Percentiles rank a stretch among this genome's conserved stretches.
Evolutionary conservation across 2,888 invertebrate genomes (phyloP).

Genomic region (Oscheius onirici): DNA sequence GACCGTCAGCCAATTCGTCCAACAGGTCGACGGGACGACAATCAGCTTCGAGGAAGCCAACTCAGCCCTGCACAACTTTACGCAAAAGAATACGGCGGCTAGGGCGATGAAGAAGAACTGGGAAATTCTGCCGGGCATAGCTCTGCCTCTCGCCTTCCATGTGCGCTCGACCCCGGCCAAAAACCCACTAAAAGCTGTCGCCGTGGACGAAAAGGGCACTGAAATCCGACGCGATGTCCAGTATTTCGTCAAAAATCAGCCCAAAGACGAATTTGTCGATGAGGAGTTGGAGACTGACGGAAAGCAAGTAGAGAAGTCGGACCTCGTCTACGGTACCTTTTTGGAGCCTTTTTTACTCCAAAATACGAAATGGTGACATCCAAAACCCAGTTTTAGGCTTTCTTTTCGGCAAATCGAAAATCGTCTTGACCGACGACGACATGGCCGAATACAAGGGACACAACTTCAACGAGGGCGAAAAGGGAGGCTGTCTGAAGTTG

Average conservation of each 20-base stretch:
- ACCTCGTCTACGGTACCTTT: slow-evolving; percentile 15
- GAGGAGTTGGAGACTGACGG: background rate
- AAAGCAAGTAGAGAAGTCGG: background rate
- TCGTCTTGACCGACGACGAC: slow-evolving; percentile 21
- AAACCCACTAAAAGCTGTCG: slow-evolving; percentile 36
- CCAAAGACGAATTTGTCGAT: background rate
- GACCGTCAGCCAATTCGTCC: background rate
- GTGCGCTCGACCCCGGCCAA: slow-evolving; percentile 37
- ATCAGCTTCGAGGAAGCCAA: slow-evolving; percentile 11
- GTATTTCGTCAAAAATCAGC: background rate
- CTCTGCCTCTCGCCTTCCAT: slow-evolving; percentile 38
- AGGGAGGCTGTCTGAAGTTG: slow-evolving; percentile 47
- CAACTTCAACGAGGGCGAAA: slow-evolving; percentile 52
- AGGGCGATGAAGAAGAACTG: slow-evolving; percentile 28
- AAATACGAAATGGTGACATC: no score
- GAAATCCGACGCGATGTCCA: slow-evolving; percentile 22
- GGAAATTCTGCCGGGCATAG: slow-evolving; percentile 41
- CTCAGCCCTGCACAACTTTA: slow-evolving; percentile 19
- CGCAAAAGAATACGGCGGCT: background rate
- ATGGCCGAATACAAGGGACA: slow-evolving; percentile 40
- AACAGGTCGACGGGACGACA: slow-evolving; percentile 8
- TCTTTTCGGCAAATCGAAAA: slow-evolving; percentile 29
- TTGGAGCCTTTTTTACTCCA: background rate
- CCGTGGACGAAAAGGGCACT: slow-evolving; percentile 28
- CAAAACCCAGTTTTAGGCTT: slow-evolving; percentile 22